Evolutionary conservation across 2,888 invertebrate genomes (phyloP), one percentile per base, ranked within the genome.

Genomic region (Ceramica pisi): DNA sequence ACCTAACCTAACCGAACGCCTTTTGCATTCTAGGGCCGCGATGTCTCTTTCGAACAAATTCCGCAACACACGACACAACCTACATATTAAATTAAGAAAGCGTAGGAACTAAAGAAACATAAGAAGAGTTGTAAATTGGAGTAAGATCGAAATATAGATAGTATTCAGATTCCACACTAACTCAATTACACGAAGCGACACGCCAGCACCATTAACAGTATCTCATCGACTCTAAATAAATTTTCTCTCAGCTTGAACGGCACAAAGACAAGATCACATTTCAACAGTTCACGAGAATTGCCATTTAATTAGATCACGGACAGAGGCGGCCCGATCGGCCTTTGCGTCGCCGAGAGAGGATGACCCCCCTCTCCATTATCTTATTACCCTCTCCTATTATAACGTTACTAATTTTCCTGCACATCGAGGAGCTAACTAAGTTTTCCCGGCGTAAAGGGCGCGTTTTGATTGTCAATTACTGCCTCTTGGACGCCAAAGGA

Each of bases 401-500:
- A 93, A 89, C 93, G 95, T 95, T 94, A 94, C 94, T 95, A 95
- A 95, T 95, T 94, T 95, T 93, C 94, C 94, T 94, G 93, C 91
- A 92, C 92, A 92, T 93, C 92, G 93, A 90, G 90, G 72, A 91
- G 92, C 88, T 95, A 95, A 96, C 94, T 88, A 93, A 95, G 94
- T 96, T 95, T 91, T 91, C 89, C 78, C 86, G 82, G 89, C 89
- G 92, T 90, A 94, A 94, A 95, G 95, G 94, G 92, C 90, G 84
- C 92, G 92, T 92, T 94, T 92, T 95, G 95, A 96, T 96, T 92
- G 95, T 93, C 95, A 95, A 96, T 96, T 96, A 96, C 90, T 81
- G 90, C 80, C 88, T 92, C 90, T 89, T 91, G 93, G 93, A 90
- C 92, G 91, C 86, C 90, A 92, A 93, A 93, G 94, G 92, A 90